Evolutionary conservation across 1,140 invertebrate genomes (phyloP).

Genomic region (Scaptomyza hsui): DNA sequence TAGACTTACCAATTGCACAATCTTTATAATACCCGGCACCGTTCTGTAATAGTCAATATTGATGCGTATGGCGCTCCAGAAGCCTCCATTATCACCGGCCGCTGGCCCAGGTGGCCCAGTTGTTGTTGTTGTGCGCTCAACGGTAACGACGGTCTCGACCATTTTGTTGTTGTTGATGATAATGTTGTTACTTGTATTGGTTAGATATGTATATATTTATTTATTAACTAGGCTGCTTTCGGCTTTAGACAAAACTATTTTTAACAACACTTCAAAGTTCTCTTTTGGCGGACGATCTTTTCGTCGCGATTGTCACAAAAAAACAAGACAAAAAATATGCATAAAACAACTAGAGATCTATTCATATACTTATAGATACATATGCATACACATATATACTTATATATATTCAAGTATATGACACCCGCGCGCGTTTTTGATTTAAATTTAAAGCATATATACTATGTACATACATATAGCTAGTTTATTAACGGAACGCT

Average conservation of each 20-base stretch:
- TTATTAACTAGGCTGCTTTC: constrained; percentile 14
- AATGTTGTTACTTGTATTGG: constrained; percentile 10
- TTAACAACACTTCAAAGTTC: constrained; percentile 52
- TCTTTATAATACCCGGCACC: constrained; percentile 86
- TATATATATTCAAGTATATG: constrained; percentile 41
- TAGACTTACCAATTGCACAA: constrained; percentile 86
- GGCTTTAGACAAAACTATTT: constrained; percentile 60
- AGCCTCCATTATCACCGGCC: constrained; percentile 84
- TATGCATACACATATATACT: constrained; percentile 12
- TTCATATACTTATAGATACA: constrained; percentile 31
- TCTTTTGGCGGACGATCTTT: constrained; percentile 15
- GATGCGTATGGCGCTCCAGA: constrained; percentile 85
- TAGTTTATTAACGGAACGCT: constrained; percentile 27
- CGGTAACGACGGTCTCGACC: constrained; percentile 88
- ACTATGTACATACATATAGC: constrained; percentile 14
- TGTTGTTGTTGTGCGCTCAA: constrained; percentile 86
- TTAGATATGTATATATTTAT: neutral
- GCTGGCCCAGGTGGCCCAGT: constrained; percentile 84
- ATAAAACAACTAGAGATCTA: constrained; percentile 20
- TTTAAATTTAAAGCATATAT: constrained; percentile 37
- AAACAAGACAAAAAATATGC: constrained; percentile 72
- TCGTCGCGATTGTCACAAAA: constrained; percentile 59
- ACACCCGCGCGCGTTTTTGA: constrained; percentile 54
- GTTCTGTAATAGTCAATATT: constrained; percentile 87
- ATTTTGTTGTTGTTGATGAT: constrained; percentile 84